A percentile compares a stretch with the other conserved stretches of the same genome.
Evolutionary conservation across 2,113 vertebrate genomes (phyloP).

Genomic region (Isichthys henryi): DNA sequence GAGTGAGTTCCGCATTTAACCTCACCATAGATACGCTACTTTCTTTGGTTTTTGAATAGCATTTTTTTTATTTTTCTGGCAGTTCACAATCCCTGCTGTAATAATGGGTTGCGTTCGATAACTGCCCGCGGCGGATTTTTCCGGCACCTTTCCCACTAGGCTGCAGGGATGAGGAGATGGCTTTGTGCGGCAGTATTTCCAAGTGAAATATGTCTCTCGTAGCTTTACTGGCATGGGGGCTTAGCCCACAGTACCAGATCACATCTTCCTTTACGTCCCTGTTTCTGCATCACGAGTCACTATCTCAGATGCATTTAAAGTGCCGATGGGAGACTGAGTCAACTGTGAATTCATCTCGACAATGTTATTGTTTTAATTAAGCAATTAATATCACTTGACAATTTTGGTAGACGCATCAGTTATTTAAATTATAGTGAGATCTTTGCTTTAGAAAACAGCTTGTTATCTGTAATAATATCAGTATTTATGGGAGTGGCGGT

Average conservation of each 20-base stretch:
- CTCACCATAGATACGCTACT: background rate
- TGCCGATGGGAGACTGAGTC: conserved; percentile 28
- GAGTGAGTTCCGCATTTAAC: background rate
- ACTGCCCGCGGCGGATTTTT: background rate
- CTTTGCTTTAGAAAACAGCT: conserved; percentile 42
- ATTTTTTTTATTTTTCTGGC: background rate
- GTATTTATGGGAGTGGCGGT: background rate
- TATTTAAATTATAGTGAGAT: conserved; percentile 45
- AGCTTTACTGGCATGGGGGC: background rate
- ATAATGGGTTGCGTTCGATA: background rate
- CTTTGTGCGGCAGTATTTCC: conserved; percentile 3
- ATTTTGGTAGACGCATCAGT: conserved; percentile 44
- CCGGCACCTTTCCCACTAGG: background rate
- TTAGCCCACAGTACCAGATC: conserved; percentile 11
- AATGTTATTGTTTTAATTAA: conserved; percentile 49
- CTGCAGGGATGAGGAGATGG: background rate
- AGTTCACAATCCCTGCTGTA: background rate
- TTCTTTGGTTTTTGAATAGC: background rate
- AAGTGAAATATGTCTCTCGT: background rate
- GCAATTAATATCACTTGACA: conserved; percentile 49
- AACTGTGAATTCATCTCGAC: conserved; percentile 35
- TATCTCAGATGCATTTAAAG: conserved; percentile 30
- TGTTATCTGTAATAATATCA: conserved; percentile 30
- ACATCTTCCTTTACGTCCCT: background rate
- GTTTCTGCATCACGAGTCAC: conserved; percentile 17